Conservation (phyloP, 2,888 invertebrate species). For the Cephus rjabovi region DNA sequence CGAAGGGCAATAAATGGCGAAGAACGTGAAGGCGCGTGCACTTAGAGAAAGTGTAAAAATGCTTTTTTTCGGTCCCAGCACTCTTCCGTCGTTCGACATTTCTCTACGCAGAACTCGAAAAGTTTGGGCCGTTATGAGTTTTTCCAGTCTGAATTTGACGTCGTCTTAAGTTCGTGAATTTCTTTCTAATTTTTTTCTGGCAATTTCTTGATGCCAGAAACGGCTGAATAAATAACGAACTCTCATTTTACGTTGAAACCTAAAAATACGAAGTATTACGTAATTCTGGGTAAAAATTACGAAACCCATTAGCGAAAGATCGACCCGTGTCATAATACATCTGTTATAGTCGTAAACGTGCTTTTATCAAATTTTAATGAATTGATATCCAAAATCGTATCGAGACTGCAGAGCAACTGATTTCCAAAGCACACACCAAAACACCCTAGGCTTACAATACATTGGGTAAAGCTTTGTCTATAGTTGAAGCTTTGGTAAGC, state of each 20-base stretch:
- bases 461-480: too few species aligned
- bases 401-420: constrained; percentile 28
- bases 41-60: background rate
- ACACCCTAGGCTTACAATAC: constrained; percentile 7
- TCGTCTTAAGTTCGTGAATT: background rate
- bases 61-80: background rate
- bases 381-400: constrained; percentile 38
- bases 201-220: background rate
- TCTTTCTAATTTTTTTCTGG: background rate
- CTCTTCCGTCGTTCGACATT: background rate
- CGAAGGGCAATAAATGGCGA: background rate
- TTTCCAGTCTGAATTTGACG: background rate
- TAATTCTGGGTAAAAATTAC: background rate
- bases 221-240: background rate
- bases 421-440: constrained; percentile 29
- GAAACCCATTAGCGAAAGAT: background rate
- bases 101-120: background rate
- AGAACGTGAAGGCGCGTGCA: background rate
- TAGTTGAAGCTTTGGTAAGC: too few species aligned
- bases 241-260: background rate
- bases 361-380: constrained; percentile 37
- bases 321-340: background rate
- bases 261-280: background rate
- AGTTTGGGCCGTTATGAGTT: background rate
- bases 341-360: background rate